Base-by-base conservation (phyloP, 2,797 vertebrate genomes). In the Pseudotriccus pelzelni region DNA sequence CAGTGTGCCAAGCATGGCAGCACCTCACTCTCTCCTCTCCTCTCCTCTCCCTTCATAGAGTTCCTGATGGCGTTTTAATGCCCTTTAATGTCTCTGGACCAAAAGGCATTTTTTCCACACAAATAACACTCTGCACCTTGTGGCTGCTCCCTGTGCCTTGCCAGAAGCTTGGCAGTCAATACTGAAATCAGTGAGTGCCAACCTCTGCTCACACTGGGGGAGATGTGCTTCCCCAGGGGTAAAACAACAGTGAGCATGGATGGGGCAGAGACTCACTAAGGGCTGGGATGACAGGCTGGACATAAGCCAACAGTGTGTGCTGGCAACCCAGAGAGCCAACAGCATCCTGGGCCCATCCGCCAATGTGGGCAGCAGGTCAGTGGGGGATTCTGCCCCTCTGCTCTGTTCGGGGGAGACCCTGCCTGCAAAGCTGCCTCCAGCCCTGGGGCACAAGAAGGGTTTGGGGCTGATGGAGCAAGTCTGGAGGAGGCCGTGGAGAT, bases 361-460 rank as follows among this genome's bases (percentile, higher is more conserved):
- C 30, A n/a, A 34, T 0, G 6, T 23, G 22, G 69, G 39, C 41
- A 62, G 47, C 11, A 22, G 8, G 10, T 17, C 22, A 3, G 16
- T 5, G 21, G 18, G 13, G 47, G 22, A 47, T 47, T 82, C 41
- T 60, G n/a, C 23, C 44, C 52, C n/a, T 73, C 59, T 74, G 46
- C 39, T 18, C 14, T 6, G 2, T 21, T 32, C 46, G 41, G 24
- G 18, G 36, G 69, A 55, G 30, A 47, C 10, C 24, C 17, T 53
- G 59, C 21, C 39, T 68, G 77, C 44, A 73, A 44, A n/a, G 44
- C 75, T 73, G 59, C 75, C 59, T 11, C 67, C 58, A 36, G 21
- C 56, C 1, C 41, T 32, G 49, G 50, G 19, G 1, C 0, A 8
- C 52, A 36, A 1, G 20, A 27, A 74, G 39, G 21, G 46, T 12